Percentiles rank a stretch among this genome's conserved stretches.
phyloP scores from a whole-genome alignment of 1,140 invertebrate genomes.

The Stegodyphus dumicola region DNA sequence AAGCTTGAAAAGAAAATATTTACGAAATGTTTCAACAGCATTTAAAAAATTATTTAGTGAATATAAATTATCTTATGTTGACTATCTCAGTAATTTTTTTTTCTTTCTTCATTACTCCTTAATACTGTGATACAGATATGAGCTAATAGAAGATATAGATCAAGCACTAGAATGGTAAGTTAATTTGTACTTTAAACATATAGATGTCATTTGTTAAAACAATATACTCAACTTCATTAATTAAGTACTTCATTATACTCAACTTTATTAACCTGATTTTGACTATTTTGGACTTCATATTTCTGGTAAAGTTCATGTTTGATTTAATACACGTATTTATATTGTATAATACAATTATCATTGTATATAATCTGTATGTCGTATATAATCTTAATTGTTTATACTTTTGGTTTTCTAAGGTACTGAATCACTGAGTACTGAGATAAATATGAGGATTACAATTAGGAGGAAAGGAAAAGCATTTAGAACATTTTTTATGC shows the following conservation, averaged over 20 bases:
- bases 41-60: background rate
- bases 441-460: no score
- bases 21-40: background rate
- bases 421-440: no score
- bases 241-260: no score
- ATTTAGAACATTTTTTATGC: no score
- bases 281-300: background rate
- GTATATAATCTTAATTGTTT: no score
- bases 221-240: background rate
- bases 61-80: background rate
- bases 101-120: background rate
- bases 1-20: background rate
- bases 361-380: no score
- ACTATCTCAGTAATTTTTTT: background rate
- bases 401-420: no score
- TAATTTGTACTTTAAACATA: background rate
- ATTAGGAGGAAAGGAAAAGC: no score
- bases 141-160: conserved; percentile 79
- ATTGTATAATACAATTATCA: no score
- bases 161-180: conserved; percentile 75
- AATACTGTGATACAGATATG: conserved; percentile 68
- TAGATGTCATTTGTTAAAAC: no score
- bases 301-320: background rate
- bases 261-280: background rate
- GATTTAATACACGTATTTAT: background rate